These are phyloP conservation scores for Drosophila pullipes DNA, from an alignment of 2,888 invertebrate genomes.

Conservation along the genomic window DNA sequence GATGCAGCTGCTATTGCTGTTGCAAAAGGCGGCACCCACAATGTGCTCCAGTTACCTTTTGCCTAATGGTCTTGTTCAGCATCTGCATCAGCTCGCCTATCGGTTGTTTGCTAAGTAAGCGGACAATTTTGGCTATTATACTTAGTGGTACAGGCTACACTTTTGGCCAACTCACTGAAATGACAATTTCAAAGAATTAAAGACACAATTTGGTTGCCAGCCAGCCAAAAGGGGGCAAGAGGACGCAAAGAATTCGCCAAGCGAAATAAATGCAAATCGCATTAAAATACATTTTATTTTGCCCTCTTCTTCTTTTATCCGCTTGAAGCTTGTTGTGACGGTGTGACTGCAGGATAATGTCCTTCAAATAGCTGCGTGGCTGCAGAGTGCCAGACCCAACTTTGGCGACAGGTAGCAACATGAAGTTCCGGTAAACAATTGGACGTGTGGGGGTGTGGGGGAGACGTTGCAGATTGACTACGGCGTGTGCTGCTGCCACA, in stretches of 20 bases:
- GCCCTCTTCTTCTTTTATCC: slow-evolving; percentile 10
- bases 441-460: not conserved
- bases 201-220: slow-evolving; percentile 49
- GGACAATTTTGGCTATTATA: slow-evolving; percentile 63
- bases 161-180: slow-evolving; percentile 52
- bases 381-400: slow-evolving; percentile 32
- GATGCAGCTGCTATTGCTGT: slow-evolving; percentile 64
- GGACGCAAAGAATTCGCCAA: slow-evolving; percentile 36
- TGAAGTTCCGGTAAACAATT: slow-evolving; percentile 17
- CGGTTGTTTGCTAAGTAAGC: slow-evolving; percentile 64
- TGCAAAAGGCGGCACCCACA: slow-evolving; percentile 1
- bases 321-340: slow-evolving; percentile 12
- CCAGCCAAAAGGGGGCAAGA: not conserved
- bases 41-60: slow-evolving; percentile 35
- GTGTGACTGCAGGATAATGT: slow-evolving; percentile 66
- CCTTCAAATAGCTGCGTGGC: slow-evolving; percentile 57
- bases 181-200: slow-evolving; percentile 66
- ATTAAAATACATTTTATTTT: slow-evolving; percentile 75
- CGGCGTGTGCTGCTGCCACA: slow-evolving; percentile 49
- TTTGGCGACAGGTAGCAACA: slow-evolving; percentile 67
- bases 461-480: slow-evolving; percentile 29
- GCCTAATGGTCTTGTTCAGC: slow-evolving; percentile 59
- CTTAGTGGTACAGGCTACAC: slow-evolving; percentile 45
- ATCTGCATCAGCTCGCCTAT: slow-evolving; percentile 19
- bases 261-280: slow-evolving; percentile 79